Evolutionary conservation across 1,140 invertebrate species (phyloP), one percentile per base, ranked within the genome.

Genomic region (Argopecten irradians): DNA sequence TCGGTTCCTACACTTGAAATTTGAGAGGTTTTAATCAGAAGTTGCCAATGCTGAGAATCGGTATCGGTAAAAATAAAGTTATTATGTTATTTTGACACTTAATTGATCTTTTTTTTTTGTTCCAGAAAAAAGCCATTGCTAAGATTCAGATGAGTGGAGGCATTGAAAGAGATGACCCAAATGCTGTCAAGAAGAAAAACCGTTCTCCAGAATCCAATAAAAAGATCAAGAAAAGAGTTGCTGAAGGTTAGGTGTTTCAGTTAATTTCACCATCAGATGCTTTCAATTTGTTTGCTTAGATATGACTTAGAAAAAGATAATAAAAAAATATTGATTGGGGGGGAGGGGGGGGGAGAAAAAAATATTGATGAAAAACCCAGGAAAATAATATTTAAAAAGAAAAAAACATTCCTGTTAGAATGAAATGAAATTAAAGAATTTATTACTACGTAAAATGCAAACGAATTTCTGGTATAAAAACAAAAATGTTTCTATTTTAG

Each of bases 121-220:
- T 90, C 33, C 91, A 95, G 94, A 84, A 91, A 89, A 91, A 92
- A 86, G 95, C 95, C 13, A 91, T 95, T 33, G 84, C 91, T 3
- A 93, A 92, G 41, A 88, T 95, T 1, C 88, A 93, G 82, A 84
- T 89, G 9, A 94, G 93, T 84, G 95, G 94, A 34, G 94, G 94
- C 13, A 86, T 95, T 32, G 84, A 88, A 1, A 94, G 93, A 89
- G 90, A 93, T 46, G 93, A 95, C 89, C 94, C 94, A 22, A 95
- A 95, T 91, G 89, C 93, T 89, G 89, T 93, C 19, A 90, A 88
- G 5, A 93, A 92, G 34, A 93, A 93, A 87, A 86, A 89, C 41
- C 22, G 82, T 13, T 91, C 92, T 32, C 91, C 91, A 11, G 89
- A 93, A 86, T 86, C 84, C n/a, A 88, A 86, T 35, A 89, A 94